Evolutionary conservation across 1,140 invertebrate genomes (phyloP), one percentile per base, ranked within the genome.

Genomic region (Zaprionus ghesquierei): DNA sequence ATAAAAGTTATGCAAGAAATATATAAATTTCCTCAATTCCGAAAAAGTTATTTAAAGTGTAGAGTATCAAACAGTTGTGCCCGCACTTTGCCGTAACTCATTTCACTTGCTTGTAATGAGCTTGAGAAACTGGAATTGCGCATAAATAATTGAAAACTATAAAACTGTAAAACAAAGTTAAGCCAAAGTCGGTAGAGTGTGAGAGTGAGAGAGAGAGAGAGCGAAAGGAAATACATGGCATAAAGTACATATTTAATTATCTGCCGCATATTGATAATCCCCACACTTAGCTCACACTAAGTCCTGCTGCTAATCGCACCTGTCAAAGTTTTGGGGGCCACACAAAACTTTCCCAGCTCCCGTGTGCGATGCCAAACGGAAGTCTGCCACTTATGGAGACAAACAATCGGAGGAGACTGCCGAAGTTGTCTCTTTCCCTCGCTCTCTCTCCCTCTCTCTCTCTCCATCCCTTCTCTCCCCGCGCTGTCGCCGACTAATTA

Each of bases 371-470:
- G 15, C 13, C 25, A 54, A n/a, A 70, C 70, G 70, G 70, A 76
- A 76, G 69, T 68, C 62, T 44, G 44, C 44, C 73, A 76, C 73
- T 76, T 76, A 72, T 44, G 25, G 64, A 56, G 56, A 69, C 70
- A 73, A 73, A 73, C 69, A 76, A 76, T 54, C 50, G 41, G 61
- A 44, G 29, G 62, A 61, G 55, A 31, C 63, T 68, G 35, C 35
- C n/a, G n/a, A 72, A 75, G 73, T 41, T 41, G 35, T 41, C 35
- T 41, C 5, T 8, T 1, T 41, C n/a, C 8, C n/a, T 15, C n/a
- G 13, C 5, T 38, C 13, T 38, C 33, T n/a, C 12, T 35, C 27
- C 9, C 4, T 29, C 27, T 38, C n/a, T 15, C n/a, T 38, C 35
- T 6, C n/a, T 41, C 31, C 12, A 10, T 13, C 12, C 31, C 1